Base-by-base conservation (phyloP, 2,888 invertebrate genomes). In the Mamestra brassicae region DNA sequence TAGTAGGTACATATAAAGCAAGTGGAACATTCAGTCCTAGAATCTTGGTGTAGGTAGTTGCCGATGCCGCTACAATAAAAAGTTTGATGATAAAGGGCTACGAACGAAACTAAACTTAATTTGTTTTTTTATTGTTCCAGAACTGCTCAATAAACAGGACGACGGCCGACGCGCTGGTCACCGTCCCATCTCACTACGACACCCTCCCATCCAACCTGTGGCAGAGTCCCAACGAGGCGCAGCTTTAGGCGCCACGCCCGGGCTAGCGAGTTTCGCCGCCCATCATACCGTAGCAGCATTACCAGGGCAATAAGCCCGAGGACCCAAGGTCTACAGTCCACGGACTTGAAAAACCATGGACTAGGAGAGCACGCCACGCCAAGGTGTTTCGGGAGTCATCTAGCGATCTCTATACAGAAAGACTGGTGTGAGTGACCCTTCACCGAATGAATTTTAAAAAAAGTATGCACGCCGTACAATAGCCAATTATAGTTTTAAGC, bases 151-250 rank as follows among this genome's bases (percentile, higher is more conserved):
- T 97, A 72, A 97, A 94, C 86, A 96, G 98, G 58, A 97, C 97
- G 11, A 93, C 97, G 4, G 97, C 97, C 45, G 98, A 98, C 85
- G 98, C 98, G 5, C 93, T 98, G 76, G 94, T 97, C 74, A 98
- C 98, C 0, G 97, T 98, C 38, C 98, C 98, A 1, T 97, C 97
- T 4, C 98, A 98, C 94, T 98, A 97, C 90, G 98, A 98, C 93
- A 97, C 97, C 34, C 92, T 97, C 8, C 95, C 97, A 3, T 96
- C 96, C 8, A 96, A 96, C 89, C 85, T 97, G 71, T 96, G 97
- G 97, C 96, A 95, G 86, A 94, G 88, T 87, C 84, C 94, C 17
- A 76, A 91, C n/a, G 95, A 96, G 83, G 93, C 95, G 86, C 94
- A 95, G 89, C 91, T 95, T 92, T 96, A 96, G 95, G 88, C 92